Conservation (phyloP, 2,888 invertebrate genomes). For the Odontocolon sp. region DNA sequence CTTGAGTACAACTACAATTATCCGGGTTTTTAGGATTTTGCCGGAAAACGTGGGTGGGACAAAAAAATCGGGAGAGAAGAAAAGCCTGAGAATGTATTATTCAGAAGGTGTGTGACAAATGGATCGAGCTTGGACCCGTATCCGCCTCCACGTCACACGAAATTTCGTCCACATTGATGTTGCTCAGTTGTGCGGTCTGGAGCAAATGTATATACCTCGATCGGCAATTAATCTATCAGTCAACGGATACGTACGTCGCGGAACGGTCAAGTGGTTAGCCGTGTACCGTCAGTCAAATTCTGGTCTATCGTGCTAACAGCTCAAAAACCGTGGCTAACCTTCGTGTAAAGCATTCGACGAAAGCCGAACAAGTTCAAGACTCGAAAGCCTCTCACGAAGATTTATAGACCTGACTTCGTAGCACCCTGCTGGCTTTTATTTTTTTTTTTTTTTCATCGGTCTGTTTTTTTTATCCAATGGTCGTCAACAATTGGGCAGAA, state of each 20-base stretch:
- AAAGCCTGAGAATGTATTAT: conserved; percentile 26
- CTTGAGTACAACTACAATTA: not conserved
- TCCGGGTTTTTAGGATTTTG: not conserved
- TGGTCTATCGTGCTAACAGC: conserved; percentile 71
- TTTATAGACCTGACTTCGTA: conserved; percentile 69
- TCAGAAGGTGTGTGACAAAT: conserved; percentile 46
- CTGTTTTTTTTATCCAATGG: not conserved
- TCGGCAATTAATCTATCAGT: conserved; percentile 79
- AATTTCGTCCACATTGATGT: conserved; percentile 26
- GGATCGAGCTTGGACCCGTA: conserved; percentile 2
- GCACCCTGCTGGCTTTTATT: conserved; percentile 7
- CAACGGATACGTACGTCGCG: conserved; percentile 68
- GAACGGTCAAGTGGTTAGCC: conserved; percentile 80
- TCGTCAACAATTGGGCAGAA: too few species aligned
- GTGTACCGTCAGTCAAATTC: conserved; percentile 79
- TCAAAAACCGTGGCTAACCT: conserved; percentile 79
- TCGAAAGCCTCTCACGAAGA: conserved; percentile 74
- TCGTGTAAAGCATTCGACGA: conserved; percentile 71
- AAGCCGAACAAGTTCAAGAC: conserved; percentile 64
- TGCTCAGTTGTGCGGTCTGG: not conserved
- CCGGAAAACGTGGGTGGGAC: not conserved
- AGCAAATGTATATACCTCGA: conserved; percentile 25
- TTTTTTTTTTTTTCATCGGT: not conserved
- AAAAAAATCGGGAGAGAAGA: not conserved
- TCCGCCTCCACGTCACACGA: conserved; percentile 6